Evolutionary conservation across 2,797 vertebrate genomes (phyloP).

Genomic region (Momotus momota): DNA sequence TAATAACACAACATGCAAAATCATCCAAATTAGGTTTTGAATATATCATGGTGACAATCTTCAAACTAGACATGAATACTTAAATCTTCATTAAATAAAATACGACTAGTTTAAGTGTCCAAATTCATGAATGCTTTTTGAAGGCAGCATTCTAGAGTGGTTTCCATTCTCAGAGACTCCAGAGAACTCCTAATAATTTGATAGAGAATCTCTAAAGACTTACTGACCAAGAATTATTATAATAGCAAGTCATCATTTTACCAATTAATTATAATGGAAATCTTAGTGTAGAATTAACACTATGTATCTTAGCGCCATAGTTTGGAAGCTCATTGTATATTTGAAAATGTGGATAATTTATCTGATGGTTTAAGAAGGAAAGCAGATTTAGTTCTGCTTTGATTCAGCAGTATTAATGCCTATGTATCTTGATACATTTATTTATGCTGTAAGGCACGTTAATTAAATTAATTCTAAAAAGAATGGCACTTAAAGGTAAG

Average conservation of each 20-base stretch:
- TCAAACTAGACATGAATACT: not conserved
- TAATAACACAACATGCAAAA: not conserved
- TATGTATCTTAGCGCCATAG: not conserved
- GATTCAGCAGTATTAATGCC: not conserved
- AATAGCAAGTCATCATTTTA: not conserved
- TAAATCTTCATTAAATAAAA: not conserved
- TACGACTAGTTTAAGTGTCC: not conserved
- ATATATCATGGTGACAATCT: not conserved
- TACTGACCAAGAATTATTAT: not conserved
- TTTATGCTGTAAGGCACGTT: not conserved
- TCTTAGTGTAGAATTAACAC: not conserved
- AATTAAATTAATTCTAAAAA: not conserved
- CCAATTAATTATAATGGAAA: not conserved
- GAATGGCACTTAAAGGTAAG: not conserved
- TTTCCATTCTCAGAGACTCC: not conserved
- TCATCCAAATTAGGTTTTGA: not conserved
- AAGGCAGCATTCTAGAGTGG: not conserved
- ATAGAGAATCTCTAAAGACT: not conserved
- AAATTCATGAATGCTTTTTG: not conserved
- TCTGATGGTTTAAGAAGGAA: not conserved
- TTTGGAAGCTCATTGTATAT: not conserved
- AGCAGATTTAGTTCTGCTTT: not conserved
- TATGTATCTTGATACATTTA: not conserved
- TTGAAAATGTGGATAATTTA: not conserved
- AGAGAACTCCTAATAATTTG: not conserved